phyloP scores from a whole-genome alignment of 1,140 invertebrate genomes.

The Drosophila pachea region DNA sequence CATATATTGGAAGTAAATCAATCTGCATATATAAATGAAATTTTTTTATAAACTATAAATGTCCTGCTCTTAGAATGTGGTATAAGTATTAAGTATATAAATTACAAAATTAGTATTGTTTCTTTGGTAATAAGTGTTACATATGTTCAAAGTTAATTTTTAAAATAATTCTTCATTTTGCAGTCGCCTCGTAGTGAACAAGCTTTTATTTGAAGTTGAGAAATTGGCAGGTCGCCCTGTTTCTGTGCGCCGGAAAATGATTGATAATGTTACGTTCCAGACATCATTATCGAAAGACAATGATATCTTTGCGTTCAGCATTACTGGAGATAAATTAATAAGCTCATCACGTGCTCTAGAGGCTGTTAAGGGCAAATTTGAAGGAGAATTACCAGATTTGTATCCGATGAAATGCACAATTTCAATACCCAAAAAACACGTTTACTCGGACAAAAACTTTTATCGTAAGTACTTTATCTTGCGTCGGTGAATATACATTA shows the following conservation, averaged over 20 bases:
- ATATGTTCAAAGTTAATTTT: not conserved
- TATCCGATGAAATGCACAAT: constrained; percentile 85
- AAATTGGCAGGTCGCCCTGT: constrained; percentile 81
- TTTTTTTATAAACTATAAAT: too few species aligned
- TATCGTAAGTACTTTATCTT: constrained; percentile 84
- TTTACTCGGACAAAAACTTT: constrained; percentile 82
- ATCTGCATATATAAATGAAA: too few species aligned
- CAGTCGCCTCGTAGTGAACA: constrained; percentile 85
- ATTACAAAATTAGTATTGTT: too few species aligned
- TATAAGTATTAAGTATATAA: too few species aligned
- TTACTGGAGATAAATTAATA: constrained; percentile 83
- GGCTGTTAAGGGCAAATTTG: constrained; percentile 80
- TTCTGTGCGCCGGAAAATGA: constrained; percentile 80
- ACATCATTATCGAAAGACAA: constrained; percentile 82
- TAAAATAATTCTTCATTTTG: constrained; percentile 70
- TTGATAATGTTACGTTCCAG: constrained; percentile 81
- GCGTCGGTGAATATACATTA: not conserved
- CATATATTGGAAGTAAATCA: too few species aligned
- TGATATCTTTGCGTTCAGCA: constrained; percentile 83
- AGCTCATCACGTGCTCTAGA: constrained; percentile 82
- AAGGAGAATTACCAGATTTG: constrained; percentile 83
- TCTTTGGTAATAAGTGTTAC: not conserved
- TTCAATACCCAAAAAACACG: constrained; percentile 83
- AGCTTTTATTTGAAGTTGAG: constrained; percentile 86
- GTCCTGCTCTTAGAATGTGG: too few species aligned